Conservation (phyloP, 2,888 invertebrate genomes). For the Axea sp. region DNA sequence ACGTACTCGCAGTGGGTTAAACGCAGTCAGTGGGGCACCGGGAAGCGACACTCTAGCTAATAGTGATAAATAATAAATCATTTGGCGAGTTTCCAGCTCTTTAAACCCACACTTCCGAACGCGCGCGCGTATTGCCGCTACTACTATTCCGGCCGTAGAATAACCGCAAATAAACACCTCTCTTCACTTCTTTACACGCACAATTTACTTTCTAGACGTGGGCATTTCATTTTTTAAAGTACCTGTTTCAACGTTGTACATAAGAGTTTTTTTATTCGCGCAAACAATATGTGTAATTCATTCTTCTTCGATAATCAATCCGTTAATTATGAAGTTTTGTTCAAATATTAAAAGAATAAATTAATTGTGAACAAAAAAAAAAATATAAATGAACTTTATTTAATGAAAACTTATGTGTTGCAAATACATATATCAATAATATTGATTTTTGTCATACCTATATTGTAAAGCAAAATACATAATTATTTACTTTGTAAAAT, state of each 20-base stretch:
- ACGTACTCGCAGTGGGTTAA: slow-evolving; percentile 55
- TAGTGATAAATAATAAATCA: slow-evolving; percentile 62
- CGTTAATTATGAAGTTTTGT: too few species aligned
- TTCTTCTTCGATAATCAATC: too few species aligned
- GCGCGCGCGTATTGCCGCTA: slow-evolving; percentile 8
- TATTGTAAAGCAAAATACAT: too few species aligned
- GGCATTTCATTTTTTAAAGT: slow-evolving; percentile 17
- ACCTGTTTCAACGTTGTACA: background rate
- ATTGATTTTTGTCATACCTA: too few species aligned
- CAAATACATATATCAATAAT: too few species aligned
- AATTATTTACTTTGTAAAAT: too few species aligned
- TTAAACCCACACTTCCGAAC: slow-evolving; percentile 43
- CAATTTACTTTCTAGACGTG: slow-evolving; percentile 18
- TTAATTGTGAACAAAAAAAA: too few species aligned
- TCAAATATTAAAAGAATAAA: too few species aligned
- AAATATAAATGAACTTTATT: too few species aligned
- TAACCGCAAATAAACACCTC: slow-evolving; percentile 15
- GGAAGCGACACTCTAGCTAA: slow-evolving; percentile 48
- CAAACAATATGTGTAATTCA: background rate
- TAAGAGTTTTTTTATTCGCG: background rate
- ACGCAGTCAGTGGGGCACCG: slow-evolving; percentile 56
- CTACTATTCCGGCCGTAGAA: slow-evolving; percentile 12
- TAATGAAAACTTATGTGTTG: too few species aligned
- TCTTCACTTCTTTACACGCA: slow-evolving; percentile 12
- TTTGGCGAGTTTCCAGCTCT: slow-evolving; percentile 59